Evolutionary conservation across 2,888 invertebrate species (phyloP).

Genomic region (Drosophila fungiperda): DNA sequence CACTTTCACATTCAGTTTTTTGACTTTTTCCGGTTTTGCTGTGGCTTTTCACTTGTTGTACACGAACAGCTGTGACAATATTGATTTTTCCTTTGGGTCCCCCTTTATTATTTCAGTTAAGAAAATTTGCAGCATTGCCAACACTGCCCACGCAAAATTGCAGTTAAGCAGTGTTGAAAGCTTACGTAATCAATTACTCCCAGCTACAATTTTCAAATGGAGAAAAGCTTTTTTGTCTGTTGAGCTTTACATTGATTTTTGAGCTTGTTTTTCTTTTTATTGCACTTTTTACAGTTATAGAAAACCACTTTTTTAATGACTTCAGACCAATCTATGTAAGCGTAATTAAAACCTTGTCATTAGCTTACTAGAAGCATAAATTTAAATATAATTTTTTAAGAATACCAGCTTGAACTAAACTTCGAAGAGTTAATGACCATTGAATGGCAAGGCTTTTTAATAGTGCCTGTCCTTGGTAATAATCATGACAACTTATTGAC

Average conservation of each 20-base stretch:
- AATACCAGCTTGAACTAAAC: neutral
- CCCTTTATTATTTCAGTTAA: neutral
- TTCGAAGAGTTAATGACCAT: slow-evolving; percentile 3
- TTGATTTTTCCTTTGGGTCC: slow-evolving; percentile 63
- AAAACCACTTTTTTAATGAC: neutral
- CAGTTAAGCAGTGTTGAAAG: slow-evolving; percentile 17
- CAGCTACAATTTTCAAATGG: slow-evolving; percentile 1
- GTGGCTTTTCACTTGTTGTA: slow-evolving; percentile 69
- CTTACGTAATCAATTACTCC: neutral
- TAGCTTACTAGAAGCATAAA: neutral
- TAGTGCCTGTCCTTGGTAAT: slow-evolving; percentile 1
- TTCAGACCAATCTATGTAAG: neutral
- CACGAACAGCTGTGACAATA: slow-evolving; percentile 70
- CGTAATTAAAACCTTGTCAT: neutral
- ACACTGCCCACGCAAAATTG: slow-evolving; percentile 23
- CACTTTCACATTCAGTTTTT: slow-evolving; percentile 16
- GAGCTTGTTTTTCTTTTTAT: too few species aligned
- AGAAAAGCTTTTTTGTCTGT: neutral
- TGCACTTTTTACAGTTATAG: neutral
- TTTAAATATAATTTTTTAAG: neutral
- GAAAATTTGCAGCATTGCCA: slow-evolving; percentile 13
- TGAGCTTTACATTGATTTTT: neutral
- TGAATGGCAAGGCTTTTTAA: slow-evolving; percentile 5
- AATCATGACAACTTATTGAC: slow-evolving; percentile 13
- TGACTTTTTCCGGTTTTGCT: slow-evolving; percentile 40